These are phyloP conservation scores for Ctenoplectra terminalis DNA, from an alignment of 1,140 invertebrate species.

Conservation along the genomic window DNA sequence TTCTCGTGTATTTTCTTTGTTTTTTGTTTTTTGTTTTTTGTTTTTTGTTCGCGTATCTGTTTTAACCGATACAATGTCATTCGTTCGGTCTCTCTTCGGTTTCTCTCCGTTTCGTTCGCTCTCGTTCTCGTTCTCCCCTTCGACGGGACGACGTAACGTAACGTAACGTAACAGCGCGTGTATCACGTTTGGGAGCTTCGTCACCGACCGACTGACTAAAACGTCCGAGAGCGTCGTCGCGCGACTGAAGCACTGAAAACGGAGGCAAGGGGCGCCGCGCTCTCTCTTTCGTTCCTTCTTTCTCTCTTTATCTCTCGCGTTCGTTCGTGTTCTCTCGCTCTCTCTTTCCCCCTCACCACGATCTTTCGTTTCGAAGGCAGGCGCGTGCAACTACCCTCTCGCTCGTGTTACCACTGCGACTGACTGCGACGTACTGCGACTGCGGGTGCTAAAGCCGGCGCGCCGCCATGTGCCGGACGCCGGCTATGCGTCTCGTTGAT, in stretches of 20 bases:
- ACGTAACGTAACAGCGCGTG: constrained; percentile 54
- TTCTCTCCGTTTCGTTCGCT: constrained; percentile 34
- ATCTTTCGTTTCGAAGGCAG: constrained; percentile 71
- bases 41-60: constrained; percentile 5
- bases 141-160: constrained; percentile 49
- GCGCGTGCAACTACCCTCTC: constrained; percentile 79
- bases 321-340: constrained; percentile 30
- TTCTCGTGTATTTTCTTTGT: constrained; percentile 33
- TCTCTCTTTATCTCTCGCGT: constrained; percentile 28
- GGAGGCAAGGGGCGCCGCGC: constrained; percentile 61
- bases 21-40: constrained; percentile 7
- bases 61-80: constrained; percentile 53
- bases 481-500: constrained; percentile 70
- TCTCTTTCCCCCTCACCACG: constrained; percentile 53
- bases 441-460: constrained; percentile 71
- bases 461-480: constrained; percentile 78
- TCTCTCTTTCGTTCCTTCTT: constrained; percentile 45
- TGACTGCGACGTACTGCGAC: constrained; percentile 80
- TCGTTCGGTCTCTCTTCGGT: constrained; percentile 58
- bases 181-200: constrained; percentile 61
- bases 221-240: constrained; percentile 66
- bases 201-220: constrained; percentile 69
- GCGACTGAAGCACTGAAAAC: constrained; percentile 70
- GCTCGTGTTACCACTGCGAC: constrained; percentile 80
- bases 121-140: constrained; percentile 43